phyloP scores from a whole-genome alignment of 2,888 invertebrate genomes.

The Podotricha telesiphe region DNA sequence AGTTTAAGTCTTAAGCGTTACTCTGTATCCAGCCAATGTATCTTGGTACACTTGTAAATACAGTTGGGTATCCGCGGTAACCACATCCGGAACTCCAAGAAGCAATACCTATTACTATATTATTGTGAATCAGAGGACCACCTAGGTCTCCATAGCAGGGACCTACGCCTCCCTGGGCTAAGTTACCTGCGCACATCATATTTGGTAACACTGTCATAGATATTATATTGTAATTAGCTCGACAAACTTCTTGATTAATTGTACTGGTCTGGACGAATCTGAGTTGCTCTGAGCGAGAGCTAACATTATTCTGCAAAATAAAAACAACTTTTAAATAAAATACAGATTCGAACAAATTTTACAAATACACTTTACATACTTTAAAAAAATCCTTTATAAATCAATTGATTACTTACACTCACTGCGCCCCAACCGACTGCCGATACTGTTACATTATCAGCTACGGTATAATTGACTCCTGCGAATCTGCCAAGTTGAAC shows the following conservation, averaged over 20 bases:
- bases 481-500: constrained; percentile 53
- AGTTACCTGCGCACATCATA: constrained; percentile 59
- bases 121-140: constrained; percentile 45
- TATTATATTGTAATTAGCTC: constrained; percentile 47
- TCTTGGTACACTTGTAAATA: constrained; percentile 44
- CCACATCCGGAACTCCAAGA: constrained; percentile 45
- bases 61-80: constrained; percentile 41
- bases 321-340: background rate
- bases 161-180: constrained; percentile 51
- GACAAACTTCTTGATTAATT: constrained; percentile 54
- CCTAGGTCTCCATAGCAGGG: constrained; percentile 46
- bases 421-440: constrained; percentile 68
- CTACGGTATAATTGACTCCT: constrained; percentile 53
- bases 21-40: constrained; percentile 45
- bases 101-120: constrained; percentile 43
- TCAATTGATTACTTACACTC: constrained; percentile 33
- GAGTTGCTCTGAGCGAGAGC: constrained; percentile 51
- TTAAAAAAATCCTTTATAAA: background rate
- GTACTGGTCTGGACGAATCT: constrained; percentile 54
- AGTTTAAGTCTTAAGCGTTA: constrained; percentile 38
- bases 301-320: constrained; percentile 31
- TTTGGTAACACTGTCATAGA: constrained; percentile 54
- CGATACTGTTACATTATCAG: constrained; percentile 57
- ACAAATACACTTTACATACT: too few species aligned
- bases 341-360: too few species aligned